Evolutionary conservation across 1,140 invertebrate species (phyloP).

Genomic region (Acromyrmex echinatior): DNA sequence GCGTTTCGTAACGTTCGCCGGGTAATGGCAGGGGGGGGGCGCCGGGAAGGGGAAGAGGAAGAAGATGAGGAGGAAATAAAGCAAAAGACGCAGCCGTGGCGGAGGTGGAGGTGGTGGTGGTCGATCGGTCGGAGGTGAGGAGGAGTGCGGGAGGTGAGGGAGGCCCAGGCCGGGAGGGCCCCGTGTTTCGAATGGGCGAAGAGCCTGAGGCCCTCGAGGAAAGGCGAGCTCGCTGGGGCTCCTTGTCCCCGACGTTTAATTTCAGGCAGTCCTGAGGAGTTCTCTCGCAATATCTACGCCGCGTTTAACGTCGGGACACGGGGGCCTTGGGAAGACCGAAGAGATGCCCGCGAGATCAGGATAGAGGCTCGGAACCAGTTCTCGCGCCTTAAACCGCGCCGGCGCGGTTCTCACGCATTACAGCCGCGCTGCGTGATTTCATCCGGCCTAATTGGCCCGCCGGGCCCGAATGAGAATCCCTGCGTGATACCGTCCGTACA

Average conservation of each 20-base stretch:
- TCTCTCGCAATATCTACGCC: slow-evolving; percentile 65
- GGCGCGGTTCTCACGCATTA: slow-evolving; percentile 79
- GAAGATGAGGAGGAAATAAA: slow-evolving; percentile 65
- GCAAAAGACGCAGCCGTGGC: slow-evolving; percentile 20
- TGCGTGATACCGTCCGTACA: slow-evolving; percentile 59
- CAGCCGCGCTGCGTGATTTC: slow-evolving; percentile 51
- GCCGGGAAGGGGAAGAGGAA: slow-evolving; percentile 57
- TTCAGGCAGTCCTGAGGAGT: slow-evolving; percentile 74
- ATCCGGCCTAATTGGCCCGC: slow-evolving; percentile 66
- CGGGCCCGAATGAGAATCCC: slow-evolving; percentile 74
- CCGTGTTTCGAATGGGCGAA: slow-evolving; percentile 47
- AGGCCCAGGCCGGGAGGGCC: not conserved
- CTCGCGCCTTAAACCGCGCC: slow-evolving; percentile 79
- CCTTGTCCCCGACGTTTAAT: slow-evolving; percentile 78
- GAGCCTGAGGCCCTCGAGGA: slow-evolving; percentile 31
- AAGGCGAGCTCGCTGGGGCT: slow-evolving; percentile 58
- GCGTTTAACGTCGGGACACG: slow-evolving; percentile 67
- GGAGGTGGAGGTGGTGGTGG: not conserved
- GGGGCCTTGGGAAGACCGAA: slow-evolving; percentile 70
- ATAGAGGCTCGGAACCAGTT: slow-evolving; percentile 79
- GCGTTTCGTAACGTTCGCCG: slow-evolving; percentile 71
- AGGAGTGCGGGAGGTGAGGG: not conserved
- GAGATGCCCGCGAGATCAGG: slow-evolving; percentile 69
- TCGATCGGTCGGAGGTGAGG: not conserved
- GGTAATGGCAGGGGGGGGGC: slow-evolving; percentile 47